Evolutionary conservation across 2,113 vertebrate genomes (phyloP).

Genomic region (Callithrix jacchus): DNA sequence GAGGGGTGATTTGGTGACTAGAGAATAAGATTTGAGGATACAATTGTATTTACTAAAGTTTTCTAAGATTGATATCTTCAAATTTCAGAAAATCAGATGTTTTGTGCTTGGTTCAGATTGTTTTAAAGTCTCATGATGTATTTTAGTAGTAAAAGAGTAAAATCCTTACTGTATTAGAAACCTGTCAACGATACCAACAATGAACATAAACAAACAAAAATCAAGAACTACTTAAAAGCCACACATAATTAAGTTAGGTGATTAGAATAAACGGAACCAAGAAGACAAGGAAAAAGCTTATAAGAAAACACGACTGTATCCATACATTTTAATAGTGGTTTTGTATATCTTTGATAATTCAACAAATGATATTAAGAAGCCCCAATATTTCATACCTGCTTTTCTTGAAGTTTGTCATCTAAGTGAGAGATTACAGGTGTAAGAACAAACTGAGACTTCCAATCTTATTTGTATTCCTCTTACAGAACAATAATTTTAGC

Average conservation of each 20-base stretch:
- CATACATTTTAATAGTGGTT: background rate
- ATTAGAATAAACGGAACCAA: background rate
- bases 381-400: background rate
- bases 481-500: background rate
- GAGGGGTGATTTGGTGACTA: background rate
- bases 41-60: background rate
- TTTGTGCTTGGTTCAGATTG: background rate
- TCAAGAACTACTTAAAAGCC: background rate
- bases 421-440: background rate
- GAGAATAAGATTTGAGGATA: background rate
- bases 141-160: background rate
- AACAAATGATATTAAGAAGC: background rate
- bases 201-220: background rate
- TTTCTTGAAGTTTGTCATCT: background rate
- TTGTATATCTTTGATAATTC: background rate
- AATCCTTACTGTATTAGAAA: background rate
- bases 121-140: background rate
- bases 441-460: too few species aligned
- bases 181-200: background rate
- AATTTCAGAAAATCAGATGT: background rate
- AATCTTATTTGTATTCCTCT: background rate
- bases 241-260: background rate
- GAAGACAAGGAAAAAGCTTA: background rate
- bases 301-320: background rate
- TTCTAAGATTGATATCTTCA: background rate